Evolutionary conservation across 2,888 invertebrate genomes (phyloP).

Genomic region (Papilio protenor): DNA sequence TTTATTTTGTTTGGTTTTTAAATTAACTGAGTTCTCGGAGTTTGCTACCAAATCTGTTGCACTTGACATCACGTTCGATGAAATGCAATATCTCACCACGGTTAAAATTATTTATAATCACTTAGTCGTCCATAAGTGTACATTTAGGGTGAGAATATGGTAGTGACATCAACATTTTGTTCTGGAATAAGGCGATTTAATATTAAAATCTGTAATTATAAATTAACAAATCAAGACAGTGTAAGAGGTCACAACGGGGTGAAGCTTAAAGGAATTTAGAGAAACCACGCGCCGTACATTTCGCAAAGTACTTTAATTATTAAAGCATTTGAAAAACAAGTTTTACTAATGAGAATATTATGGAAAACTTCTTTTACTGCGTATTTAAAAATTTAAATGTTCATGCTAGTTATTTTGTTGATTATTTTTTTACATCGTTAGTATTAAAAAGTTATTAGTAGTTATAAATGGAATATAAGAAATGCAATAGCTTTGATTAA

Average conservation of each 20-base stretch:
- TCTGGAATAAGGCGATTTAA: neutral
- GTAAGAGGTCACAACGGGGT: neutral
- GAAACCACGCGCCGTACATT: conserved; percentile 32
- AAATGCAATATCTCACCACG: neutral
- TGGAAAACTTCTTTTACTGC: neutral
- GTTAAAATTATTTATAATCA: neutral
- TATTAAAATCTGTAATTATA: neutral
- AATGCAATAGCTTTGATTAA: too few relatives aligned
- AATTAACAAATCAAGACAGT: conserved; percentile 6
- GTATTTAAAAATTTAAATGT: neutral
- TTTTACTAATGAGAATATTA: conserved; percentile 6
- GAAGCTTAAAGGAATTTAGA: conserved; percentile 5
- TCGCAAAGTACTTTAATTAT: conserved; percentile 30
- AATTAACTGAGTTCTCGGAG: neutral
- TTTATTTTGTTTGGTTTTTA: conserved; percentile 11
- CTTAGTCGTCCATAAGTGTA: too few relatives aligned
- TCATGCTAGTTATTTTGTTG: neutral
- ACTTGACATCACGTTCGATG: neutral
- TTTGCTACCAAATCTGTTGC: neutral
- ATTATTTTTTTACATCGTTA: neutral
- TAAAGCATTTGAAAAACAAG: conserved; percentile 26
- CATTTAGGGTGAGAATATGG: neutral
- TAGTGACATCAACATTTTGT: neutral
- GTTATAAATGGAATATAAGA: neutral
- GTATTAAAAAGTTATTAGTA: neutral